Evolutionary conservation across 2,113 vertebrate species (phyloP), one percentile per base, ranked within the genome.

Genomic region (Terrapene triunguis): DNA sequence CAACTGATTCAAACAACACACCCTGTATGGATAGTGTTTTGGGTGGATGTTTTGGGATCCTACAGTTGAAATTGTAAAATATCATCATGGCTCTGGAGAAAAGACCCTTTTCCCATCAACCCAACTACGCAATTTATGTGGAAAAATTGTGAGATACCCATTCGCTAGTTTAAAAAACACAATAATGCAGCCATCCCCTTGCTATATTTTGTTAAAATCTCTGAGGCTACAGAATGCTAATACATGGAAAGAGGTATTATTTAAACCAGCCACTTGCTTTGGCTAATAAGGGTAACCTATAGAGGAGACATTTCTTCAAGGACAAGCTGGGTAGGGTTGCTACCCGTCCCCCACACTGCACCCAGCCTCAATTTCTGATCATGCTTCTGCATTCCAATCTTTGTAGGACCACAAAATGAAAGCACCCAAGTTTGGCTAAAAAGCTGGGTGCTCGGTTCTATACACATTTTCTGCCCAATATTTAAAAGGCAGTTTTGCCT

Each of bases 241-340:
- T 0, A 0, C 0, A 0, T 14, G 8, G 78, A 27, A 78, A 48
- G 25, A 38, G 8, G 3, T 91, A 87, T 88, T 53, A 74, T 72
- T 72, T 72, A 38, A 72, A 72, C 29, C 59, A 80, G 80, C 13
- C 87, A 59, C 10, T 1, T 24, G 17, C 89, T 91, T 92, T 78
- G 5, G 0, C 79, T 65, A 25, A 2, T 5, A 59, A 59, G 59
- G 32, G 29, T 1, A 83, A 24, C 13, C 88, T 59, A 0, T 9
- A 89, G 82, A 47, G n/a, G 69, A 74, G 35, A 24, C 10, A 42
- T 24, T 5, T 74, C n/a, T 74, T 42, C n/a, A 42, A 21, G 35
- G 38, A 74, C 9, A 38, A 74, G 69, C 19, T 38, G 32, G n/a
- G 65, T 72, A 38, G 65, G 16, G 17, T 17, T 17, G 57, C 57